A percentile compares a stretch with the other conserved stretches of the same genome.
Evolutionary conservation across 1,140 invertebrate species (phyloP).

Genomic region (Brachionus asplanchnoidis): DNA sequence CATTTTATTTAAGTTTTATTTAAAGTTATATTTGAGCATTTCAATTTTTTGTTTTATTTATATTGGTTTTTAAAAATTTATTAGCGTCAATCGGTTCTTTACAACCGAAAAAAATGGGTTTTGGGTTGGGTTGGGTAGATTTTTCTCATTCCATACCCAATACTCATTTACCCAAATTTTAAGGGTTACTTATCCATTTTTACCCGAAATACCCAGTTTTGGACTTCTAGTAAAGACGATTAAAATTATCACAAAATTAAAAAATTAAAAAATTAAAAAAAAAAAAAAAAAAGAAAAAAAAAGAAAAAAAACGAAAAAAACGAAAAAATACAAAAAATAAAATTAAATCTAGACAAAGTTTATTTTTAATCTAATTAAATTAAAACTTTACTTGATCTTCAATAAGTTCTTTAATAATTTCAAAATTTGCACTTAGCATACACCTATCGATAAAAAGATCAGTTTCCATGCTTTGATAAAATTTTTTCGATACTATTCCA

Average conservation of each 20-base stretch:
- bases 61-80: too few relatives aligned
- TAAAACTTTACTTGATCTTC: neutral
- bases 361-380: neutral
- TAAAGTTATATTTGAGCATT: too few relatives aligned
- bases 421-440: neutral
- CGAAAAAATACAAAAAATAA: too few relatives aligned
- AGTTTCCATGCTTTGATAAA: neutral
- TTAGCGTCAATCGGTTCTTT: neutral
- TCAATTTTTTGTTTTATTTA: too few relatives aligned
- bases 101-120: neutral
- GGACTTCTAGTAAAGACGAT: neutral
- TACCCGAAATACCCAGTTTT: neutral
- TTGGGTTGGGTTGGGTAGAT: neutral
- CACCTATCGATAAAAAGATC: neutral
- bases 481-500: too few relatives aligned
- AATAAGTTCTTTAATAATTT: neutral
- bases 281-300: too few relatives aligned
- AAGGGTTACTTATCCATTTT: neutral
- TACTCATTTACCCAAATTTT: neutral
- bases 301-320: too few relatives aligned
- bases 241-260: neutral
- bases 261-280: neutral
- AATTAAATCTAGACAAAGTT: too few relatives aligned
- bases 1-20: too few relatives aligned
- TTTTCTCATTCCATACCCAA: neutral